Evolutionary conservation across 1,140 invertebrate genomes (phyloP).

Genomic region (Semibalanus balanoides): DNA sequence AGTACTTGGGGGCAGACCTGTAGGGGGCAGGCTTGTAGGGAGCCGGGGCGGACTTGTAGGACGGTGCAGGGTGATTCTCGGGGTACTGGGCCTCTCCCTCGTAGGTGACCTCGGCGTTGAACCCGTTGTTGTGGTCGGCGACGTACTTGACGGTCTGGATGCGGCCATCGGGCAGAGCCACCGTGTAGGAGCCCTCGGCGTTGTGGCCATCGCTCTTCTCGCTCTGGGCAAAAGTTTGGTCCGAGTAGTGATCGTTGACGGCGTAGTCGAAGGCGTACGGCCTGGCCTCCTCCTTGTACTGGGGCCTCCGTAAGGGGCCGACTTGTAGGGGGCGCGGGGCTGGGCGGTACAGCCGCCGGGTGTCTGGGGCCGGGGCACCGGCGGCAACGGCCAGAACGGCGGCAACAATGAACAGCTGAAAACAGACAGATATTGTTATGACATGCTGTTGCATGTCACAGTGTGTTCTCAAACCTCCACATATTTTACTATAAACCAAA

Average conservation of each 20-base stretch:
- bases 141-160: conserved; percentile 24
- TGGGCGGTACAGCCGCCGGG: too few relatives aligned
- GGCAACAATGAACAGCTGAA: too few relatives aligned
- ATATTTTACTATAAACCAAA: too few relatives aligned
- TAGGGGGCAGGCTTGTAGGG: too few relatives aligned
- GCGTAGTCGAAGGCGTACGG: conserved; percentile 24
- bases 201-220: conserved; percentile 24
- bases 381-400: too few relatives aligned
- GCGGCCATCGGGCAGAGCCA: conserved; percentile 25
- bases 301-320: too few relatives aligned
- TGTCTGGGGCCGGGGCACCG: too few relatives aligned
- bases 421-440: too few relatives aligned
- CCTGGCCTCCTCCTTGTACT: too few relatives aligned
- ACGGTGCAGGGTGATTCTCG: conserved; percentile 8
- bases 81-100: conserved; percentile 19
- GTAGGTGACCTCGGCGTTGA: conserved; percentile 23
- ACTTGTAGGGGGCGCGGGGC: too few relatives aligned
- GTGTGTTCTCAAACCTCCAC: too few relatives aligned
- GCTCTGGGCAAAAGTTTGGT: conserved; percentile 22
- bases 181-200: conserved; percentile 24
- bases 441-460: too few relatives aligned
- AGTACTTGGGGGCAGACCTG: conserved; percentile 10
- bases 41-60: conserved; percentile 15
- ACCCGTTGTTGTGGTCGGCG: conserved; percentile 24
- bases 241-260: conserved; percentile 23